Conservation (phyloP, 2,797 vertebrate species). For the Malurus leucopterus region DNA sequence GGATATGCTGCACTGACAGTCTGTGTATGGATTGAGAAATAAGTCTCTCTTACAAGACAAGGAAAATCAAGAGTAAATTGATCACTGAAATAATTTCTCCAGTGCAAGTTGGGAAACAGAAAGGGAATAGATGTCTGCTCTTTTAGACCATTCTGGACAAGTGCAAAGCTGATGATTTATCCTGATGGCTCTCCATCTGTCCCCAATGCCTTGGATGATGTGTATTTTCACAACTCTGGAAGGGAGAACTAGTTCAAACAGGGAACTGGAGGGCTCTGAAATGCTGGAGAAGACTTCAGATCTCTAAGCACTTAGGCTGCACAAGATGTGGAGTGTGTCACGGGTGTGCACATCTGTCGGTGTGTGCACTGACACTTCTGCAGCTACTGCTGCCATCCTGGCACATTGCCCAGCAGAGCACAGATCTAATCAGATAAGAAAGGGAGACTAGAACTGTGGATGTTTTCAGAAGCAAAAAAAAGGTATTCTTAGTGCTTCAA, state of each 20-base stretch:
- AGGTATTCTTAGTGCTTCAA: neutral
- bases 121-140: neutral
- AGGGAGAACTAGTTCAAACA: neutral
- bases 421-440: neutral
- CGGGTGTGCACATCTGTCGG: neutral
- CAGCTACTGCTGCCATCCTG: neutral
- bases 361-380: neutral
- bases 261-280: neutral
- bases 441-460: neutral
- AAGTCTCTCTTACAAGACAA: neutral
- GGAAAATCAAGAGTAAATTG: neutral
- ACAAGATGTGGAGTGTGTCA: neutral
- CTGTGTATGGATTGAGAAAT: neutral
- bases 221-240: neutral
- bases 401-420: neutral
- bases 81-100: neutral
- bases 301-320: neutral
- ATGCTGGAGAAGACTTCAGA: neutral
- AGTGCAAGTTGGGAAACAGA: neutral
- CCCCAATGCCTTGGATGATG: rapidly evolving
- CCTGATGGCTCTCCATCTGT: neutral
- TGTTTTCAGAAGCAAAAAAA: neutral
- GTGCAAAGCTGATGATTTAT: neutral
- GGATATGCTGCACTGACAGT: neutral
- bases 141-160: neutral